Base-by-base conservation (phyloP, 2,113 vertebrate genomes). In the Reinhardtius hippoglossoides region DNA sequence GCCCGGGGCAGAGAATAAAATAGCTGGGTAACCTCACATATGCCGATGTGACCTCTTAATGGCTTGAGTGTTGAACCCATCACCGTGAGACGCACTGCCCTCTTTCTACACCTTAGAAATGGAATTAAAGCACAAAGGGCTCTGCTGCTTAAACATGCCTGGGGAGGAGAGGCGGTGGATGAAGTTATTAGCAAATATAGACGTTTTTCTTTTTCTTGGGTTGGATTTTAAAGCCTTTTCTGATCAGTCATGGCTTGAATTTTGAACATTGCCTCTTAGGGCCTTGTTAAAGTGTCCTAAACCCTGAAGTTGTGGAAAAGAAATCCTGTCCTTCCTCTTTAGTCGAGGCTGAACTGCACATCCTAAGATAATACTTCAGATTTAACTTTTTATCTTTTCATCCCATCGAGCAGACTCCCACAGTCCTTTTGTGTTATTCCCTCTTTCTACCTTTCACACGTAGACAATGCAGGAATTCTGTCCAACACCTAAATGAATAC, bases 31-130 rank as follows among this genome's bases (percentile, higher is more conserved):
- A 71, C 48, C 21, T 76, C 66, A 50, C 63, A n/a, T 79, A 70
- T 48, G 35, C 62, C 20, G 21, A 40, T 35, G 26, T 76, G 61
- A 86, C 82, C 84, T 89, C 85, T 83, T 76, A 87, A 78, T 75
- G 57, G 40, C 65, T 72, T 23, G 24, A 44, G 52, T 70, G 61
- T 64, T 54, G 9, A 23, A 26, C 14, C 31, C 13, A 46, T 60
- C n/a, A 5, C 16, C 6, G 8, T 59, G 46, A 68, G 31, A 55
- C 62, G 16, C 42, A 40, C 16, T 13, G 31, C 23, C 69, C 44
- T 65, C 44, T 70, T 74, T 83, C 60, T 79, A 14, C 40, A 67
- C 60, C 44, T 64, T 20, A 42, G 57, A 74, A 87, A 84, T 81
- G 24, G 54, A 83, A 75, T 78, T 27, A 68, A 83, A 56, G 20